Evolutionary conservation across 2,797 vertebrate genomes (phyloP), one percentile per base, ranked within the genome.

Genomic region (Macrochelys suwanniensis): DNA sequence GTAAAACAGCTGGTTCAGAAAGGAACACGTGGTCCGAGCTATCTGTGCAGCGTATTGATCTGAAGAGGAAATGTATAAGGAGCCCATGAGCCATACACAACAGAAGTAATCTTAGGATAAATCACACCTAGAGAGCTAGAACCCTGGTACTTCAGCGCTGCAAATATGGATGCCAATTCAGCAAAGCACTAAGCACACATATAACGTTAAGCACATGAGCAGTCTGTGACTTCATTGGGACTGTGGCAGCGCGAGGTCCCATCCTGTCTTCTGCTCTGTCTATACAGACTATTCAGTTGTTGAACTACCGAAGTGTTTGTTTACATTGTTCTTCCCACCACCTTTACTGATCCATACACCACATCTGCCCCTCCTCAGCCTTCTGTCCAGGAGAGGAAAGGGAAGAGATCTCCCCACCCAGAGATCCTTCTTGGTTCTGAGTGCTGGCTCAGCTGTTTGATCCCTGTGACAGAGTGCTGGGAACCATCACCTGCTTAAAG

Each of bases 1-100:
- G 47, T 84, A 15, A 33, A 37, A 45, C 10, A 5, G 53, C 61
- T 76, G 15, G 25, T 31, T 6, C 83, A 68, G 82, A 50, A 77
- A 80, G 11, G 1, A 88, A 80, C 47, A 37, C 8, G 0, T 28
- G 0, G 0, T 23, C 89, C 68, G 65, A 85, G 50, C 17, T 1
- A 6, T 8, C 49, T 4, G 71, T 11, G 19, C 12, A 61, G 4
- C 12, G 0, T 21, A 28, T 84, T 28, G n/a, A 2, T 53, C 28
- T 56, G 54, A 4, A 47, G 28, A 4, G 42, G 16, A 0, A 0
- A 84, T 83, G 16, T 21, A 1, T 1, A 17, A 71, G 89, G 80
- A 84, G 25, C 7, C 2, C 4, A 31, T 37, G 65, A 37, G 10
- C 8, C 4, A 8, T 37, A 42, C 37, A 71, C 68, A 42, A 19